Evolutionary conservation across 2,888 invertebrate genomes (phyloP).

Genomic region (Schrankia costaestrigalis): DNA sequence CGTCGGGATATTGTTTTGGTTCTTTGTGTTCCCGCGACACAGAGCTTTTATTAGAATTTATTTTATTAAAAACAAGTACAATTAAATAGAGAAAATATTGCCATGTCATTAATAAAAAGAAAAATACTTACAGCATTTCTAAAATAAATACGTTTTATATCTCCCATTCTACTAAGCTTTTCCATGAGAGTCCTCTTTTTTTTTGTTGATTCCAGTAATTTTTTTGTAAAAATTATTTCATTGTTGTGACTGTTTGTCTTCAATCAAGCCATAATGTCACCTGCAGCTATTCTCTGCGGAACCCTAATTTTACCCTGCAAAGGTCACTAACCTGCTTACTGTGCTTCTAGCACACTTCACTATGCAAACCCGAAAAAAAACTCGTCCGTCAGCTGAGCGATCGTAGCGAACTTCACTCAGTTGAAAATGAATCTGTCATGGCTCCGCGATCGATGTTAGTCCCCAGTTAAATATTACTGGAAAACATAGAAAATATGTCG

Average conservation of each 20-base stretch:
- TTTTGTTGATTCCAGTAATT: not conserved
- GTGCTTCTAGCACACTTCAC: constrained; percentile 52
- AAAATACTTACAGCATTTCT: no score
- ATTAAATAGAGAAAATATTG: no score
- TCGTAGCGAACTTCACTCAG: constrained; percentile 60
- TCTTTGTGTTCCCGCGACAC: no score
- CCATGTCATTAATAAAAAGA: no score
- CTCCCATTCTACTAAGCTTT: no score
- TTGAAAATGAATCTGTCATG: constrained; percentile 74
- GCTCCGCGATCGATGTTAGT: constrained; percentile 73
- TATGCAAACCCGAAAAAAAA: constrained; percentile 53
- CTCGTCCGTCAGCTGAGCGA: constrained; percentile 74
- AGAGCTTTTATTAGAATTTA: no score
- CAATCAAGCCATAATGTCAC: constrained; percentile 3
- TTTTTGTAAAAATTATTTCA: not conserved
- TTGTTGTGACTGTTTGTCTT: not conserved
- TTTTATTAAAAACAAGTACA: no score
- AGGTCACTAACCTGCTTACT: constrained; percentile 57
- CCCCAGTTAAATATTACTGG: constrained; percentile 61
- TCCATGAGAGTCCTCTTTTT: no score
- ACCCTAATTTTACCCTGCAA: constrained; percentile 38
- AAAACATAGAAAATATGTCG: constrained; percentile 72
- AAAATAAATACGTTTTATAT: no score
- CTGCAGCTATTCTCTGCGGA: constrained; percentile 18
- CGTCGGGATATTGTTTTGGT: no score